A percentile compares a stretch with the other conserved stretches of the same genome.
Evolutionary conservation across 2,113 vertebrate genomes (phyloP).

Genomic region (Mohoua ochrocephala): DNA sequence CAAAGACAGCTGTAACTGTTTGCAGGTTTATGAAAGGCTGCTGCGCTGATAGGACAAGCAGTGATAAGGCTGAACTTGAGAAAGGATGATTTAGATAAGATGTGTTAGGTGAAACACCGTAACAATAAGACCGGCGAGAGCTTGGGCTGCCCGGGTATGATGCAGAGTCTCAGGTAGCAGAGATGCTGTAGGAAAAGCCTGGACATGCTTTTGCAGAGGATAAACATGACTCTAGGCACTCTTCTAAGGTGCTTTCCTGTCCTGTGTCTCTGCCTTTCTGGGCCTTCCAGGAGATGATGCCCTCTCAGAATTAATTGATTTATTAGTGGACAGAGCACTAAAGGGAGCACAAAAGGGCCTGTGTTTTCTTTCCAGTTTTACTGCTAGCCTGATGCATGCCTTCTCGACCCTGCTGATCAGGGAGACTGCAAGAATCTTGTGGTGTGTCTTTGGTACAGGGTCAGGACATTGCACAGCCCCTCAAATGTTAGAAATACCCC

Average conservation of each 20-base stretch:
- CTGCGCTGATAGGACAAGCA: neutral
- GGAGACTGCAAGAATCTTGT: neutral
- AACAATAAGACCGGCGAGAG: neutral
- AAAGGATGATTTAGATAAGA: neutral
- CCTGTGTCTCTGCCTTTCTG: neutral
- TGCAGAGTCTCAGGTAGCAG: neutral
- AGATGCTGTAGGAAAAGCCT: neutral
- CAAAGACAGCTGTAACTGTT: neutral
- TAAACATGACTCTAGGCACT: neutral
- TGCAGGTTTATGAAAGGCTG: neutral
- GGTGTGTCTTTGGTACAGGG: neutral
- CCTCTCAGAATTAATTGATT: neutral
- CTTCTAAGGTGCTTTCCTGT: neutral
- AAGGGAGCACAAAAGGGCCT: neutral
- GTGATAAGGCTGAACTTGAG: neutral
- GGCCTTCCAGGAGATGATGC: neutral
- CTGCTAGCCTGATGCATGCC: neutral
- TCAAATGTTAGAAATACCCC: neutral
- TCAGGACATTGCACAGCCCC: neutral
- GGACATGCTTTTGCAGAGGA: neutral
- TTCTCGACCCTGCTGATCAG: neutral
- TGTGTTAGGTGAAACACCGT: neutral
- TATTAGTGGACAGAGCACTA: neutral
- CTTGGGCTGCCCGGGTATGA: neutral
- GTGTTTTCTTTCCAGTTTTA: neutral